phyloP scores from a whole-genome alignment of 2,113 vertebrate species.

The Ailuropoda melanoleuca region DNA sequence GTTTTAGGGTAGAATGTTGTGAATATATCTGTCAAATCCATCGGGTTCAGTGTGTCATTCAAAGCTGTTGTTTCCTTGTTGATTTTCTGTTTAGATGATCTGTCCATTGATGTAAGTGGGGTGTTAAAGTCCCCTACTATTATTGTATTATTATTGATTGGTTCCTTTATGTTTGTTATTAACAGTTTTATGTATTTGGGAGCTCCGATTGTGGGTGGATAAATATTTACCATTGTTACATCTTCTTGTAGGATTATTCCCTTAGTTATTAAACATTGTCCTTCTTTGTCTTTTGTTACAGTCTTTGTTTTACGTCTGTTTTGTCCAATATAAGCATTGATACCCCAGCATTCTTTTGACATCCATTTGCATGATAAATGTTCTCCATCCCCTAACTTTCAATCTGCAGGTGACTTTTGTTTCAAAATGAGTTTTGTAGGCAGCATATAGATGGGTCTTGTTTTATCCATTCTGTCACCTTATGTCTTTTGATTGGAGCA shows the following conservation, averaged over 20 bases:
- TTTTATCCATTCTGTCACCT: neutral
- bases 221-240: neutral
- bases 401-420: neutral
- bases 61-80: no score
- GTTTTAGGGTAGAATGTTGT: no score
- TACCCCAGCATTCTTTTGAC: neutral
- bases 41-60: no score
- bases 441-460: neutral
- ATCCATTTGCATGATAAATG: neutral
- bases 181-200: no score
- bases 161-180: no score
- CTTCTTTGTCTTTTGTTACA: neutral
- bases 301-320: neutral
- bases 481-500: neutral
- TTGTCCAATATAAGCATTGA: neutral
- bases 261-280: neutral
- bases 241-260: neutral
- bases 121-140: no score
- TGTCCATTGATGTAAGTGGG: no score
- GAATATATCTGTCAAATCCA: no score
- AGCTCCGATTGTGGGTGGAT: no score
- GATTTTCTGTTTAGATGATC: no score
- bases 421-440: neutral
- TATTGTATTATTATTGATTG: no score
- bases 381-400: neutral